These are phyloP conservation scores for Ferdinandea cuprea DNA, from an alignment of 2,888 invertebrate species.

Conservation along the genomic window DNA sequence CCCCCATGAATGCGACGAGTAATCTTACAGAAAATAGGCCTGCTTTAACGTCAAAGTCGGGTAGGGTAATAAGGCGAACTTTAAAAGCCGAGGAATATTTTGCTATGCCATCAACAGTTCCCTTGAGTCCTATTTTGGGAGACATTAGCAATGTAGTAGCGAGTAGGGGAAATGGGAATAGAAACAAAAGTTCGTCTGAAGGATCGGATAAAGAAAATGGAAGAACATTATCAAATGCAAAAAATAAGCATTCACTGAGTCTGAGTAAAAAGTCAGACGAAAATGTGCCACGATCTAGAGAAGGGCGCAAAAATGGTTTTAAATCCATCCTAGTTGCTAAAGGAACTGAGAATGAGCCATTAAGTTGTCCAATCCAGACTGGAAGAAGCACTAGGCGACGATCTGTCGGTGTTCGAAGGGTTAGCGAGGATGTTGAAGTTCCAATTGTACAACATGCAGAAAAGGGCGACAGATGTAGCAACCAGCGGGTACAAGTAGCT, in stretches of 20 bases:
- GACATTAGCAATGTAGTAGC: background rate
- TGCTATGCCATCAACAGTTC: background rate
- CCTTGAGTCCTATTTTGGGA: constrained; percentile 5
- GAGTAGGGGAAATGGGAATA: background rate
- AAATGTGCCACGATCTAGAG: background rate
- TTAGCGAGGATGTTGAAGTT: too few relatives aligned
- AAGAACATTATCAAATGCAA: background rate
- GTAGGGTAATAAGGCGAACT: too few relatives aligned
- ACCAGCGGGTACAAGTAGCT: background rate
- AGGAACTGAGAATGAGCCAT: background rate
- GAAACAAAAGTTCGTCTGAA: background rate
- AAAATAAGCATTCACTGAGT: background rate
- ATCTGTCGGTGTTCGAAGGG: constrained; percentile 1
- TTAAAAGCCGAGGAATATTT: background rate
- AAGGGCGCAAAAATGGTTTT: background rate
- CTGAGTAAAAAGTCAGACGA: background rate
- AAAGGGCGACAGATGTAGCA: background rate
- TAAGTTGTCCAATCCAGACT: background rate
- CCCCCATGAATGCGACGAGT: background rate
- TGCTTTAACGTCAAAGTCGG: background rate
- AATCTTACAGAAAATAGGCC: background rate
- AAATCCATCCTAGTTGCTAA: background rate
- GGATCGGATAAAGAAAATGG: background rate
- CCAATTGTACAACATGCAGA: too few relatives aligned
- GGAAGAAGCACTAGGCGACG: background rate